Conservation (phyloP, 2,797 vertebrate species). For the Dallia pectoralis region DNA sequence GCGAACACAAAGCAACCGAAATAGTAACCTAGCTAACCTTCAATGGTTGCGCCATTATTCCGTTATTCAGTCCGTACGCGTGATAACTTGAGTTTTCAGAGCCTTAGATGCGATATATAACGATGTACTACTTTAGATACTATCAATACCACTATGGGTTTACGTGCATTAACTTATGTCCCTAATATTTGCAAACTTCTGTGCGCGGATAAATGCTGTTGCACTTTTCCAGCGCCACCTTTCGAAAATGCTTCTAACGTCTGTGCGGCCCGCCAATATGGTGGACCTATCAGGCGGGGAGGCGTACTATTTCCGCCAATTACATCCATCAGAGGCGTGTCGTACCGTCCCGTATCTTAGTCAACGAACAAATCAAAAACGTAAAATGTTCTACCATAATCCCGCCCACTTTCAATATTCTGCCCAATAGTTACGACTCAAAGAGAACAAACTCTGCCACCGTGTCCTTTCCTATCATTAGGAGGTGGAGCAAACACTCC, state of each 20-base stretch:
- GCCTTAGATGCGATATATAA: background rate
- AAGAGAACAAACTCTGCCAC: background rate
- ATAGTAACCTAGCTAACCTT: slow-evolving; percentile 20
- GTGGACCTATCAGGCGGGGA: slow-evolving; percentile 3
- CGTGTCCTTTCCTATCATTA: no score
- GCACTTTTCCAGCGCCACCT: background rate
- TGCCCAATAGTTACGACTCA: background rate
- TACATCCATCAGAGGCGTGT: background rate
- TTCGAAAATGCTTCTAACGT: slow-evolving; percentile 1
- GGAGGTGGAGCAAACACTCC: no score
- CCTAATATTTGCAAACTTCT: background rate
- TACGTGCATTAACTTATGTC: background rate
- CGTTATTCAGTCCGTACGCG: background rate
- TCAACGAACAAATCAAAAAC: background rate
- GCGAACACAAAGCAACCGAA: background rate
- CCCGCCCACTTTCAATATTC: background rate
- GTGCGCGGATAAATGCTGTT: no score
- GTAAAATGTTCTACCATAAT: background rate
- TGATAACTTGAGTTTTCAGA: background rate
- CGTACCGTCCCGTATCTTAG: background rate
- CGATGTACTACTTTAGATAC: background rate
- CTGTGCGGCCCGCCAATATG: background rate
- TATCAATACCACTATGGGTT: background rate
- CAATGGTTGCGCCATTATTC: slow-evolving; percentile 18
- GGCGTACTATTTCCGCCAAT: background rate